Evolutionary conservation across 2,113 vertebrate species (phyloP), one percentile per base, ranked within the genome.

Genomic region (Setophaga kirtlandii): DNA sequence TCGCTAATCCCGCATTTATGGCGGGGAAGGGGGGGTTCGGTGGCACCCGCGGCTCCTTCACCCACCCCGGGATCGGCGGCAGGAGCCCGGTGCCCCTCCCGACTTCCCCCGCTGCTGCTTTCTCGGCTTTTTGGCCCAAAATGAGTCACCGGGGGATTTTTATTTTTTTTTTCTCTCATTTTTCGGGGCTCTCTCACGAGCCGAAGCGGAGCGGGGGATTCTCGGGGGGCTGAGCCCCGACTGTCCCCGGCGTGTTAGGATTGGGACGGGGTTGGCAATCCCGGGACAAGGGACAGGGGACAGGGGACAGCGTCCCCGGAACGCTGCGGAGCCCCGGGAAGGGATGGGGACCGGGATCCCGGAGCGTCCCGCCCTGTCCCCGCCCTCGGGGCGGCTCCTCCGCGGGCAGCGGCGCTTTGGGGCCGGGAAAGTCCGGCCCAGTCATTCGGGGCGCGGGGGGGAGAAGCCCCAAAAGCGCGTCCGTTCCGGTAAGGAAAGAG

Each of bases 101-200:
- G 18, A 2, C 22, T 30, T 41, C 74, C 33, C 49, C 77, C 16
- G 56, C 78, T 95, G 96, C 89, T 94, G 86, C 92, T 97, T 96
- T 81, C 79, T 50, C 73, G 39, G 53, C 7, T 65, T 81, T 68
- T 90, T 55, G 44, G 67, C 77, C 87, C 64, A 41, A 44, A 71
- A 86, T 97, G 97, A 97, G 81, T 98, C 97, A 97, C 87, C 11
- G 33, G 83, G 93, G 96, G 95, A 94, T 90, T 97, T 97, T 65
- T 35, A 12, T 97, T 21, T 97, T 41, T 37, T 27, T 35, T 35
- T 37, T 8, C 2, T 39, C n/a, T 78, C 19, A 5, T 97, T 97
- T 78, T 41, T 96, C 41, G 69, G 85, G 96, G 70, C 90, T 91
- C 89, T 39, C 87, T 92, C 42, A 30, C 3, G 11, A 35, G 55